Base-by-base conservation (phyloP, 1,140 invertebrate species). In the Nasonia giraulti region DNA sequence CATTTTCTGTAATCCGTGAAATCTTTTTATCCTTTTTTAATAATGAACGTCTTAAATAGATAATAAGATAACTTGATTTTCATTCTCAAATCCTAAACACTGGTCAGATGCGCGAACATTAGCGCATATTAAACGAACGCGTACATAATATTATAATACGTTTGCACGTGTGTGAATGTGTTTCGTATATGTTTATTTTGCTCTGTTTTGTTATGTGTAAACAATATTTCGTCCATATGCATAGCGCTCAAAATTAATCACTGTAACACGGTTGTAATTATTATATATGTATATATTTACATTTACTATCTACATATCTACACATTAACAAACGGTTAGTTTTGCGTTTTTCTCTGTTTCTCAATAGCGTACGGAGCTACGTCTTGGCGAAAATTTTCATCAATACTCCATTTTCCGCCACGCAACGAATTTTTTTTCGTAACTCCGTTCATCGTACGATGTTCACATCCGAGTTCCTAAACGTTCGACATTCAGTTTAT, bases 231-330 rank as follows among this genome's bases (percentile, higher is more conserved):
- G 47, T 82, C 73, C 79, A 82, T 82, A 85, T 85, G 80, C 84
- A 78, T 82, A 82, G 85, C 80, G 76, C 80, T 86, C 85, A 75
- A 82, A 90, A 90, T 90, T 87, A 91, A 89, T 89, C 82, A 89
- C 87, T 88, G 82, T 87, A 90, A 90, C 88, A 91, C 89, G 86
- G 74, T 89, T 88, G 86, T 87, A 89, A 88, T 87, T 86, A 82
- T 82, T 44, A 79, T 85, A 82, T 89, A 89, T 89, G 88, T 90
- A 90, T 90, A 90, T 92, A 91, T 91, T 91, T 91, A 91, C 90
- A 91, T 90, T 88, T 86, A 92, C 91, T 93, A 93, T 93, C 92
- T 93, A 93, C 92, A 93, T 93, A 93, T 92, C 92, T 93, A 93
- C 92, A 93, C 92, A 93, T 92, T 91, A 92, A 93, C 91, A 92